These are phyloP conservation scores for Strix uralensis DNA, from an alignment of 2,113 vertebrate species.

Conservation along the genomic window DNA sequence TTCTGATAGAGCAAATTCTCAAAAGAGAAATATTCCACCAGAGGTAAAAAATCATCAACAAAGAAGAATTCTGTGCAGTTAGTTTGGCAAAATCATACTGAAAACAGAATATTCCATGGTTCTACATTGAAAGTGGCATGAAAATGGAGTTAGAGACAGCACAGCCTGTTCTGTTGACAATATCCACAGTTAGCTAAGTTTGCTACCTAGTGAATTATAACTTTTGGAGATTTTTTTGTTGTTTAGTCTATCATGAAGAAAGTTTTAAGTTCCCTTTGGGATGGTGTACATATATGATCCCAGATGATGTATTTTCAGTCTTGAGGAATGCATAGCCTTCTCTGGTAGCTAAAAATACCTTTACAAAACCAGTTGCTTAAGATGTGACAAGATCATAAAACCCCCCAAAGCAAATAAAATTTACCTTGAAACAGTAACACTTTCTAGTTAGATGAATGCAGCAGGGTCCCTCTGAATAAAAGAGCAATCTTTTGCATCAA, in stretches of 20 bases:
- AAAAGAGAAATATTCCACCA: not conserved
- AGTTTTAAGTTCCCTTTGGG: conserved; percentile 52
- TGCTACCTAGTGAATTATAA: not conserved
- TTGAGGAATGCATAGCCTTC: not conserved
- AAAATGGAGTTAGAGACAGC: not conserved
- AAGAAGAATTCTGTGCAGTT: not conserved
- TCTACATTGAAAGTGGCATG: not conserved
- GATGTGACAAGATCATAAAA: conserved; percentile 8
- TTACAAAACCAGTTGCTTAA: not conserved
- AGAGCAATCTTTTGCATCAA: not conserved
- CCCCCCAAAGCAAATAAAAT: not conserved
- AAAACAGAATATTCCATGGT: not conserved
- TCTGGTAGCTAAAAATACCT: conserved; percentile 27
- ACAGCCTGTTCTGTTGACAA: conserved; percentile 1
- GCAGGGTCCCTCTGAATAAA: not conserved
- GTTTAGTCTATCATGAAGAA: not conserved
- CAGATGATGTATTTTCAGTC: conserved; percentile 31
- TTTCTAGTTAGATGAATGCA: not conserved
- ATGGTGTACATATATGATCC: not conserved
- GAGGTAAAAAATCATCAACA: not conserved
- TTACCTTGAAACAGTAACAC: not conserved
- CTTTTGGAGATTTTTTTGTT: not conserved
- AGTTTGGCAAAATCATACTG: not conserved
- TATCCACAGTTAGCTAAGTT: not conserved
- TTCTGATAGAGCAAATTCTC: not conserved